Evolutionary conservation across 2,113 vertebrate species (phyloP), one percentile per base, ranked within the genome.

Genomic region (Tinamus guttatus): DNA sequence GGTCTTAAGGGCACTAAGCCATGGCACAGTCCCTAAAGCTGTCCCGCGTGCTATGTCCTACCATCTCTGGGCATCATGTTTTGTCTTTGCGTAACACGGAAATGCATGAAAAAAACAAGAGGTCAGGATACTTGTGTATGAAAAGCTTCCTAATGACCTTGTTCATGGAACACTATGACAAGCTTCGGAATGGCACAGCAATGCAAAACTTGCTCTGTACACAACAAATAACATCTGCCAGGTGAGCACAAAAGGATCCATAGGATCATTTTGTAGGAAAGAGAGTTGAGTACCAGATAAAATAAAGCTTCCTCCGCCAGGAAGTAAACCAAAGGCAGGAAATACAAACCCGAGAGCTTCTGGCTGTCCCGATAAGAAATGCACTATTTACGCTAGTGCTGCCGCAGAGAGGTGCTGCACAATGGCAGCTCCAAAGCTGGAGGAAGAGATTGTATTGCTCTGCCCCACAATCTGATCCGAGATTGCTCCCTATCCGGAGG

Each of bases 391-490:
- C 27, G 67, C 67, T 92, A 90, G 90, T 88, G 88, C 84, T 89
- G 94, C 86, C 83, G 67, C 14, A 38, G 64, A 82, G 92, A 94
- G 76, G 90, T 74, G 73, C 82, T 34, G 78, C 34, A 94, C 85
- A 94, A 84, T 68, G 83, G 51, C 92, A 47, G 81, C 85, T 89
- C 88, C 80, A 86, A 79, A 95, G 86, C 73, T 93, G 83, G 86
- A 93, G 92, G 90, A 97, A 90, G 38, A 95, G 89, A 92, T 96
- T 3, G 28, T 89, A 93, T 88, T 51, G 70, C 68, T 81, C 69
- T 64, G 9, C 71, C 92, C 73, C 69, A 51, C n/a, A 32, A 13
- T 36, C 49, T 36, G 85, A 76, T 90, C 22, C 49, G 56, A 84
- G 62, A 60, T 58, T 70, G 49, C 64, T 94, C 9, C 2, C 68